phyloP scores from a whole-genome alignment of 1,140 invertebrate species.

The Helicoverpa armigera region DNA sequence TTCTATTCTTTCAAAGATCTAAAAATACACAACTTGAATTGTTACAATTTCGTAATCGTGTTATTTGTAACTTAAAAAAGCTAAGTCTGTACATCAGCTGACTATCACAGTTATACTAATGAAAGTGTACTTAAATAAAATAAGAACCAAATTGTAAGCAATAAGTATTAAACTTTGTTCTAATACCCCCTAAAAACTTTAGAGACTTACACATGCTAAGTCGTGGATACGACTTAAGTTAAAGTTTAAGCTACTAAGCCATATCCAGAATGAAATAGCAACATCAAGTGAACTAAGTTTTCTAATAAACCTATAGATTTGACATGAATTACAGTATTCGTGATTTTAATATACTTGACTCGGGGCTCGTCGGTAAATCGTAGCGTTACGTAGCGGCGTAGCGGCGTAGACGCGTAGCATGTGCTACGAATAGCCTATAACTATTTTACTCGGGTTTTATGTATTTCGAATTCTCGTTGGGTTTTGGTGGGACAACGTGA shows the following conservation, averaged over 20 bases:
- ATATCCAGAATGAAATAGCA: constrained; percentile 13
- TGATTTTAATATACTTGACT: constrained; percentile 39
- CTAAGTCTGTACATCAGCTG: too few relatives aligned
- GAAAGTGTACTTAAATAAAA: not conserved
- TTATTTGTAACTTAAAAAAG: too few relatives aligned
- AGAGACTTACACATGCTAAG: not conserved
- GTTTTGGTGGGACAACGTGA: constrained; percentile 19
- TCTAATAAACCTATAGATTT: constrained; percentile 44
- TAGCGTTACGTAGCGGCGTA: constrained; percentile 43
- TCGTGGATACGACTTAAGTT: constrained; percentile 1
- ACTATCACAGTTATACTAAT: too few relatives aligned
- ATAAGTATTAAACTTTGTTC: constrained; percentile 29
- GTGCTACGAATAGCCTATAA: constrained; percentile 54
- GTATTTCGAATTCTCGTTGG: constrained; percentile 40
- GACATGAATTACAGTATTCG: constrained; percentile 35
- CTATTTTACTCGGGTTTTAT: constrained; percentile 49
- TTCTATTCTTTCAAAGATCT: not conserved
- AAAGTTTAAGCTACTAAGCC: constrained; percentile 30
- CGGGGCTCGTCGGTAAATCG: constrained; percentile 21
- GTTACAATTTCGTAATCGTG: too few relatives aligned
- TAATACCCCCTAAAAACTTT: constrained; percentile 22
- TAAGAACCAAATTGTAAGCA: not conserved
- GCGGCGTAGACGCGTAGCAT: constrained; percentile 50
- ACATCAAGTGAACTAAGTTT: constrained; percentile 22
- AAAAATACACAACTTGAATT: too few relatives aligned